Evolutionary conservation across 2,888 invertebrate species (phyloP).

Genomic region (Lycaena phlaeas): DNA sequence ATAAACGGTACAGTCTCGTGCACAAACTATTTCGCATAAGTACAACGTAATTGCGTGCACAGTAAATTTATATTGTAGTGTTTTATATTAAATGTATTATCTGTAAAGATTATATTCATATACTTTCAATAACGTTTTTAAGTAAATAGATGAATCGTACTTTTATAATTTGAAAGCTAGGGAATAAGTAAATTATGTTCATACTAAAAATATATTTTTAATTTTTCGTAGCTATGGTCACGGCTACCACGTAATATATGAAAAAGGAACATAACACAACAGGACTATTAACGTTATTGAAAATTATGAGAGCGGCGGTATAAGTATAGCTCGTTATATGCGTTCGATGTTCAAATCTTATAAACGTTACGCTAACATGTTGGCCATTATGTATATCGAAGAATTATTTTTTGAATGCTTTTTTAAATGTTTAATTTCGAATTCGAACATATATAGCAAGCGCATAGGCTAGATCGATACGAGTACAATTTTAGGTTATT

Average conservation of each 20-base stretch:
- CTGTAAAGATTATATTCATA: constrained; percentile 3
- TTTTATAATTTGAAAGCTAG: no score
- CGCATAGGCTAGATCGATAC: not conserved
- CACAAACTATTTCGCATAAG: constrained; percentile 6
- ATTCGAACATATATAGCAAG: constrained; percentile 6
- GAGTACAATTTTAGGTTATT: constrained; percentile 30
- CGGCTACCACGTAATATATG: no score
- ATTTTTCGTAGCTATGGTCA: no score
- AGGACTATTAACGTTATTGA: constrained; percentile 8
- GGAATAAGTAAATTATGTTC: no score
- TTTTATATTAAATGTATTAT: constrained; percentile 8
- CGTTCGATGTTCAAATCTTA: constrained; percentile 9
- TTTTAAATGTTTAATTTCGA: constrained; percentile 1
- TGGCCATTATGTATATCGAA: not conserved
- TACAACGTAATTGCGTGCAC: constrained; percentile 7
- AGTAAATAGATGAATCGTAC: not conserved
- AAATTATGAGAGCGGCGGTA: no score
- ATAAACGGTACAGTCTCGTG: constrained; percentile 4
- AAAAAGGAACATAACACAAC: no score
- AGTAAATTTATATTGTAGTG: constrained; percentile 5
- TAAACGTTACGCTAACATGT: not conserved
- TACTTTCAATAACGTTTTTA: constrained; percentile 1
- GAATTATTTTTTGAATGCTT: constrained; percentile 1
- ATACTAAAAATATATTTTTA: no score
- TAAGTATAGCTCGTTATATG: constrained; percentile 3